phyloP scores from a whole-genome alignment of 1,140 invertebrate species.

The Ceratosolen solmsi region DNA sequence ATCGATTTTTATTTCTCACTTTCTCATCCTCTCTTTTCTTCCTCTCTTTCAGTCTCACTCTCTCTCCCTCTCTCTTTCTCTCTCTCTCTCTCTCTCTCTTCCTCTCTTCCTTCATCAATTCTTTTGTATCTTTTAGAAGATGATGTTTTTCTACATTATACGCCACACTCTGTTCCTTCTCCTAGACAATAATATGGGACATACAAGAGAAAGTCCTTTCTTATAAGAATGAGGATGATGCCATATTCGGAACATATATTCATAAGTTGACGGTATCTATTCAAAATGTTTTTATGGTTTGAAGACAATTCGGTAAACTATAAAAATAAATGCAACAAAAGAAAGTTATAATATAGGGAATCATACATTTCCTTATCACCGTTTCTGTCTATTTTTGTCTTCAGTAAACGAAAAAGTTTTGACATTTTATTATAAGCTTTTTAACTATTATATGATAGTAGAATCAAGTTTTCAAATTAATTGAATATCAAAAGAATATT shows the following conservation, averaged over 20 bases:
- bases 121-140: constrained; percentile 9
- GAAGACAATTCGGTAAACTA: constrained; percentile 40
- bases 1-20: constrained; percentile 37
- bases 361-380: constrained; percentile 8
- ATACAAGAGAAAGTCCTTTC: constrained; percentile 1
- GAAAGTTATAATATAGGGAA: constrained; percentile 36
- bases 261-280: constrained; percentile 18
- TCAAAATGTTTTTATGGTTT: constrained; percentile 41
- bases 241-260: constrained; percentile 36
- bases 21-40: background rate
- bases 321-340: constrained; percentile 46
- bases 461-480: background rate
- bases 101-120: background rate
- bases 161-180: background rate
- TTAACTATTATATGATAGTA: background rate
- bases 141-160: background rate
- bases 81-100: background rate
- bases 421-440: constrained; percentile 10
- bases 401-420: constrained; percentile 14
- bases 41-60: background rate
- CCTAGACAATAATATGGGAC: background rate
- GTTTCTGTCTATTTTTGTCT: background rate
- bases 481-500: background rate
- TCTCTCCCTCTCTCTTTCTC: background rate
- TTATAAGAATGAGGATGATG: constrained; percentile 18